Base-by-base conservation (phyloP, 2,888 invertebrate genomes). In the Cabera pusaria region DNA sequence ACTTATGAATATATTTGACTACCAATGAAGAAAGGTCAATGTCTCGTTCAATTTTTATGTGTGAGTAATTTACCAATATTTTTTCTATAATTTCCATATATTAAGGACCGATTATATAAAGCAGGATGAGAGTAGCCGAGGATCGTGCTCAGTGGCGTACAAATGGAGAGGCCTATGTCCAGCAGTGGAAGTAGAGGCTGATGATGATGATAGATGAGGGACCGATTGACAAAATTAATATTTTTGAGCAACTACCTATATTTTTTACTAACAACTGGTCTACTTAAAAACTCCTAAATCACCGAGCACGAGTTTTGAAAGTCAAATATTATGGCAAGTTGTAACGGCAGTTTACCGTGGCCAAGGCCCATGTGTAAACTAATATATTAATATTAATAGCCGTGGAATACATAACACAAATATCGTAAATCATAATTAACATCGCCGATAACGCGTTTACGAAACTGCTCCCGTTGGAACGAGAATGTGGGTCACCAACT, bases 351-450 rank as follows among this genome's bases (percentile, higher is more conserved):
- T 23, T 26, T 36, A 6, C 24, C 31, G 26, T 36, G 35, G 29
- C 24, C 32, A 9, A 31, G 18, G 8, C 31, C 14, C 35, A 42
- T 42, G 31, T 27, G 41, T 16, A 9, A 29, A 26, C 21, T 40
- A 34, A 37, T 35, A 34, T 44, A 38, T 44, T 35, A 33, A 44
- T 45, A 45, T 49, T 46, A 46, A 44, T 44, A 33, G 22, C 37
- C 14, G 10, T 32, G 35, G 24, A 44, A 43, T 47, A 44, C 38
- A 29, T 34, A 33, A 43, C 29, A 23, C 35, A 40, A 39, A 36
- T 48, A 49, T 45, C 52, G 44, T 54, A 52, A 52, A 54, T 54
- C 49, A 54, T 45, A 51, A 44, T 49, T 49, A 45, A 20, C 38
- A 29, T 42, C 27, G 19, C 33, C 39, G 45, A 52, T 52, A 49